These are phyloP conservation scores for Lemur catta DNA, from an alignment of 2,797 vertebrate genomes.

Conservation along the genomic window DNA sequence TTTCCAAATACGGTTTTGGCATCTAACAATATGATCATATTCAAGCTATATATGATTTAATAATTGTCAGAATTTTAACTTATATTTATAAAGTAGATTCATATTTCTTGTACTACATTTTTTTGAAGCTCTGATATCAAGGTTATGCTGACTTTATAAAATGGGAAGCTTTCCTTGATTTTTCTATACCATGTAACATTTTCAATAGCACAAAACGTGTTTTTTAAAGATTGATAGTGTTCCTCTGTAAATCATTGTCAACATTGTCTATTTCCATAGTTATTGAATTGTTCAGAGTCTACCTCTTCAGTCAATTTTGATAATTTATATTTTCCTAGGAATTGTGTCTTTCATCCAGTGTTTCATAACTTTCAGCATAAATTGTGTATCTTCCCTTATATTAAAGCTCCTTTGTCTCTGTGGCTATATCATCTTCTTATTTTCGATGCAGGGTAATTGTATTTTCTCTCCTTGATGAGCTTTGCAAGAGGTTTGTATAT, in stretches of 20 bases:
- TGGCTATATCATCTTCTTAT: slow-evolving; percentile 42
- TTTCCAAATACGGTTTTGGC: neutral
- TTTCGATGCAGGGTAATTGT: slow-evolving; percentile 46
- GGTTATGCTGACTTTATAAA: neutral
- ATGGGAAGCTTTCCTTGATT: slow-evolving; percentile 19
- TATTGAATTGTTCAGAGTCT: slow-evolving; percentile 26
- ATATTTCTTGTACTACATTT: neutral
- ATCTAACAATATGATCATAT: neutral
- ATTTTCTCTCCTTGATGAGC: slow-evolving; percentile 60
- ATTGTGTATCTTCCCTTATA: neutral
- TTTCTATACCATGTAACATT: neutral
- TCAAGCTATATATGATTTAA: neutral
- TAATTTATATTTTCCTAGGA: slow-evolving; percentile 45
- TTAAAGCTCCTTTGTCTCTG: slow-evolving; percentile 44
- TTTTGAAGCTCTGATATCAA: neutral
- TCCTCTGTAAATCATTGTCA: neutral
- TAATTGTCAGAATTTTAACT: neutral
- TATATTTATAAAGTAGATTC: neutral
- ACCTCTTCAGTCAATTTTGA: slow-evolving; percentile 40
- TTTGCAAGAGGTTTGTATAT: slow-evolving; percentile 52
- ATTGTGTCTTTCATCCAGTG: neutral
- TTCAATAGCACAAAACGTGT: slow-evolving; percentile 4
- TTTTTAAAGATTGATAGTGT: neutral
- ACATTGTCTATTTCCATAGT: neutral
- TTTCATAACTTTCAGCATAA: slow-evolving; percentile 23